Base-by-base conservation (phyloP, 2,113 vertebrate species). In the Brachyistius frenatus region DNA sequence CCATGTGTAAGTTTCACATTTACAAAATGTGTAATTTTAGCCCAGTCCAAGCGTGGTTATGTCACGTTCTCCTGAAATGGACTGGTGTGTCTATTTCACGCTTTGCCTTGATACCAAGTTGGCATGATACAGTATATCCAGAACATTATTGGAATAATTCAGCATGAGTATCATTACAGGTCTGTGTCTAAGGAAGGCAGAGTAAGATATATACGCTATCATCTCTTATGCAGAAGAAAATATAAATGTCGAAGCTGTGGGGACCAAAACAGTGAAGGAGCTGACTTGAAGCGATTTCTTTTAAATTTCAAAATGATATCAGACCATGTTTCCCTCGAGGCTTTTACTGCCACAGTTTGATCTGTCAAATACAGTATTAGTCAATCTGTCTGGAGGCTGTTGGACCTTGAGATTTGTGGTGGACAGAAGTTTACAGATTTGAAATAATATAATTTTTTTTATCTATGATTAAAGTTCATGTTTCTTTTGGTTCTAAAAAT, bases 301-400 rank as follows among this genome's bases (percentile, higher is more conserved):
- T 64, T 77, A 13, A 16, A 44, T 64, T 63, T 54, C 3, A 50
- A 62, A 54, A 67, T 41, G 9, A 37, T 71, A 66, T 66, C 23
- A n/a, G 47, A 49, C 9, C 33, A 46, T 41, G 54, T 36, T n/a
- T 46, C 13, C 36, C 63, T 23, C 47, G 1, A 41, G 39, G 53
- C 58, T 78, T 72, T 33, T 32, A 9, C 39, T 55, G 33, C 53
- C 57, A 36, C 53, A 57, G 33, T 32, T 71, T 49, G 50, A 70
- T 70, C 32, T 71, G 41, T 73, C 60, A 65, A 50, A 77, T 76
- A n/a, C n/a, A n/a, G n/a, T n/a, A 53, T 55, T 54, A 82, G 56
- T 5, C 1, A 2, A 39, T 66, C n/a, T 50, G 31, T 60, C 49
- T 52, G 71, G 13, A 69, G 16, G 49, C 31, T 72, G 60, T 13